Conservation (phyloP, 2,797 vertebrate species). For the Fringilla coelebs region DNA sequence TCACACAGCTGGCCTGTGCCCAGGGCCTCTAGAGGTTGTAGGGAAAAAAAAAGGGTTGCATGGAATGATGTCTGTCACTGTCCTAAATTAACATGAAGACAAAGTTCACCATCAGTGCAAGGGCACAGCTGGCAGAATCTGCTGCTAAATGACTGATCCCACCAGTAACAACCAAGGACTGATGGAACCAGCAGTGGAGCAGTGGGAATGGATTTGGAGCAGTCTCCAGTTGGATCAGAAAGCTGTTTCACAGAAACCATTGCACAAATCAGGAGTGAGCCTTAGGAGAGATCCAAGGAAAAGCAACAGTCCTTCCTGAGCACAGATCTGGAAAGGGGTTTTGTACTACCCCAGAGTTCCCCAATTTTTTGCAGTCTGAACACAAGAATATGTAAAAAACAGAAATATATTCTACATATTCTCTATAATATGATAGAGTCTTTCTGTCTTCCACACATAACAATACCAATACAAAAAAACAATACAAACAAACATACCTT, state of each 20-base stretch:
- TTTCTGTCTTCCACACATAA: not conserved
- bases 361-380: not conserved
- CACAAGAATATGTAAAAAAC: not conserved
- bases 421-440: not conserved
- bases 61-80: not conserved
- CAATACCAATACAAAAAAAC: not conserved
- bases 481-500: conserved; percentile 3
- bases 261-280: not conserved
- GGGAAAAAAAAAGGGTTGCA: not conserved
- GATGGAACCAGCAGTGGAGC: not conserved
- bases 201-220: not conserved
- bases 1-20: not conserved
- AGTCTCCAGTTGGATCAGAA: not conserved
- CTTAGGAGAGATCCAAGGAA: not conserved
- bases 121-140: not conserved
- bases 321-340: not conserved
- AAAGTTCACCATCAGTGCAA: not conserved
- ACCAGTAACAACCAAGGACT: not conserved
- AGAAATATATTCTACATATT: too few species aligned
- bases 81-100: not conserved
- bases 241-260: not conserved
- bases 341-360: not conserved
- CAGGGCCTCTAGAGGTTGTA: not conserved
- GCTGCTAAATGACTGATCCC: not conserved
- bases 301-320: not conserved